Base-by-base conservation (phyloP, 2,797 vertebrate genomes). In the Synanceia verrucosa region DNA sequence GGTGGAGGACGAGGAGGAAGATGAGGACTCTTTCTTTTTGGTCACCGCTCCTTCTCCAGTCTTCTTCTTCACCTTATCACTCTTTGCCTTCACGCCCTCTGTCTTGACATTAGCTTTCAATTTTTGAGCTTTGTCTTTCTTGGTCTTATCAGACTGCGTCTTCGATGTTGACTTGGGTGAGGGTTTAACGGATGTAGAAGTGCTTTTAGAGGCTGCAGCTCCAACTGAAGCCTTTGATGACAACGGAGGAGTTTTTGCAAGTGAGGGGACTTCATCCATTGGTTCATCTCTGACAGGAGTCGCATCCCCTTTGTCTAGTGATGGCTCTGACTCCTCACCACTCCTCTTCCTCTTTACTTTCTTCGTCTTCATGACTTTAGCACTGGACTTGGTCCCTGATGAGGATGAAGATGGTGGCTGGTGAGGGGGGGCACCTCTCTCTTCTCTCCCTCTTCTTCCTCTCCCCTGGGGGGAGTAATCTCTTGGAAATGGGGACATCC, bases 251-350 rank as follows among this genome's bases (percentile, higher is more conserved):
- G 86, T 88, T 84, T 91, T 92, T 14, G 44, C 34, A 4, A 82
- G 79, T 4, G 89, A 80, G 1, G 86, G 76, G n/a, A 89, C 59
- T 26, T 93, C 92, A n/a, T 99, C 97, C 98, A 99, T 99, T 0
- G 97, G 98, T 56, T 99, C 98, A 11, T 99, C 98, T 84, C 98
- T 92, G 74, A 99, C 97, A 0, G 98, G 98, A 1, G 98, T 99
- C 19, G 97, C 97, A 73, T 99, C 97, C 2, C 97, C 97, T 78
- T 96, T 93, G 62, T 98, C 97, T 59, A 95, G 87, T 74, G 93
- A 89, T 37, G 91, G 83, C 76, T 97, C 97, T 1, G 94, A 58
- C 34, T 99, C 97, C 7, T 98, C 98, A 52, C 96, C 97, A 1
- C 84, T 53, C 70, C 94, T 93, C 78, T 95, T 97, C 85, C 96